Evolutionary conservation across 2,797 vertebrate species (phyloP), one percentile per base, ranked within the genome.

Genomic region (Epinephelus awoara): DNA sequence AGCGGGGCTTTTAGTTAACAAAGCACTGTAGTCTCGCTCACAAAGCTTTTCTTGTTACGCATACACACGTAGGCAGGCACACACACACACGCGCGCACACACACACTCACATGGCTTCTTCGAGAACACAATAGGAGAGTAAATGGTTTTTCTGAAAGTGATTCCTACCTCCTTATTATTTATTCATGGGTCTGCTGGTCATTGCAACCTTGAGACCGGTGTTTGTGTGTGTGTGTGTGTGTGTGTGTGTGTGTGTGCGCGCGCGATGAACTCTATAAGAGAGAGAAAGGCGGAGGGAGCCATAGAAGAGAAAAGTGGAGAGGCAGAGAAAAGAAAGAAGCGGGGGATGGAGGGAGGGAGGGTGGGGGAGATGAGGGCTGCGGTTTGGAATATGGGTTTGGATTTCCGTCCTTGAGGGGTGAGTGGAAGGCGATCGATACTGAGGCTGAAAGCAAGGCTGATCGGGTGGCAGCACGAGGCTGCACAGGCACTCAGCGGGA

Each of bases 121-220:
- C 82, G 85, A 93, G 92, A 95, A 95, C 92, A 95, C 93, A 95
- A 95, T 94, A 92, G 91, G 90, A 82, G 92, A 91, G 89, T 95
- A 95, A 96, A 95, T 95, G 94, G 90, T 93, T 95, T 94, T 94
- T 94, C 88, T 93, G 94, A 95, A 96, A 95, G 92, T 89, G 94
- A 96, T 96, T 95, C 93, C 92, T 90, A 90, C 91, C 90, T 84
- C 78, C 87, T 83, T 89, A 95, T 96, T 95, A 96, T 95, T 96
- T 95, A 96, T 96, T 96, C 94, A 96, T 96, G 92, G 91, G 49
- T 90, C 94, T 94, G 90, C 89, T 94, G 93, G 95, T 94, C 94
- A 93, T 92, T 94, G 93, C 94, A 95, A 96, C 95, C 95, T 96
- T 96, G 95, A 94, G 91, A 92, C 80, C 61, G 13, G 76, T 34